Conservation (phyloP, 2,888 invertebrate species). For the Rhagonycha lutea region DNA sequence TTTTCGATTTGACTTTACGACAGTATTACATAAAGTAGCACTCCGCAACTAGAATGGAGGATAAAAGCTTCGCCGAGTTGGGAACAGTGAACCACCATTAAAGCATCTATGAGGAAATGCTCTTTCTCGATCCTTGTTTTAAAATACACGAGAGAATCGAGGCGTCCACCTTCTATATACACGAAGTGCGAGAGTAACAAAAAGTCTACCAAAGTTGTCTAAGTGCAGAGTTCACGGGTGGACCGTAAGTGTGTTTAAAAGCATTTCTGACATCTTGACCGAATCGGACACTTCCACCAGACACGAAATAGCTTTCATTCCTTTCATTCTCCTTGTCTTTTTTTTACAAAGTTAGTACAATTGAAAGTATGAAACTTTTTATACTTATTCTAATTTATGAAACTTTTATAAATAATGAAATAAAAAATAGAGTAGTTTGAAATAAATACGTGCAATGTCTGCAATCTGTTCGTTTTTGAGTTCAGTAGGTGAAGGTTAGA, state of each 20-base stretch:
- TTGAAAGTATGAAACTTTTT: constrained; percentile 7
- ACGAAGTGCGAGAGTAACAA: constrained; percentile 34
- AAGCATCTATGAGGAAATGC: constrained; percentile 47
- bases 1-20: constrained; percentile 34
- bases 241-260: constrained; percentile 56
- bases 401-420: constrained; percentile 5
- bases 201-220: constrained; percentile 38
- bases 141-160: constrained; percentile 48
- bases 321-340: constrained; percentile 43
- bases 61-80: constrained; percentile 41
- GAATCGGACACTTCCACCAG: constrained; percentile 54
- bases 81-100: constrained; percentile 48
- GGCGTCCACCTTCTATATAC: constrained; percentile 40
- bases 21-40: constrained; percentile 35
- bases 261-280: constrained; percentile 59
- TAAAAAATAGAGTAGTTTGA: not conserved
- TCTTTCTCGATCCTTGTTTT: constrained; percentile 48
- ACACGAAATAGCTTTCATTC: constrained; percentile 58
- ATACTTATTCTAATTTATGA: not conserved
- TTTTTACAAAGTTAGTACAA: constrained; percentile 33
- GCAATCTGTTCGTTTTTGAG: constrained; percentile 46
- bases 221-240: constrained; percentile 35
- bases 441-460: constrained; percentile 3
- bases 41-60: constrained; percentile 36
- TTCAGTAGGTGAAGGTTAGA: constrained; percentile 52